These are phyloP conservation scores for Sebastes fasciatus DNA, from an alignment of 2,113 vertebrate genomes.

Conservation along the genomic window DNA sequence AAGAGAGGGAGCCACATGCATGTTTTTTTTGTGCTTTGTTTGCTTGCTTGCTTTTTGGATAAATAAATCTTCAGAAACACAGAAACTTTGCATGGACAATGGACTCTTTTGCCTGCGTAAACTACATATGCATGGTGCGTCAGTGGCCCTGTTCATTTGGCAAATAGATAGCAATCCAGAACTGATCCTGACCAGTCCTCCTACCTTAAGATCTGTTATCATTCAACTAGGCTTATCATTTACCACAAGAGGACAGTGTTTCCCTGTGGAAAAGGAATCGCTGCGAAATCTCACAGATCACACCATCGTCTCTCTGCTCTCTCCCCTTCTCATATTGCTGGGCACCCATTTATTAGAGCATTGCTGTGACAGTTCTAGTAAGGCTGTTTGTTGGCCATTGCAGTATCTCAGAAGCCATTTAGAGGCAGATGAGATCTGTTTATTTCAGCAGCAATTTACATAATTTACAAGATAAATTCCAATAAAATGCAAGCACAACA, in stretches of 20 bases:
- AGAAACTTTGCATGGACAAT: too few species aligned
- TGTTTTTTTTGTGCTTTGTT: too few species aligned
- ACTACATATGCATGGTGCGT: too few species aligned
- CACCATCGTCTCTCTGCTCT: neutral
- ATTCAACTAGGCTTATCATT: neutral
- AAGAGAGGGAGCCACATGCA: too few species aligned
- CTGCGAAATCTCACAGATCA: neutral
- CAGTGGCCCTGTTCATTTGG: too few species aligned
- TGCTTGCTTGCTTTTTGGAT: too few species aligned
- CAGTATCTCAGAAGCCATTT: neutral
- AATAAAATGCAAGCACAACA: neutral
- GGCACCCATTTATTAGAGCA: neutral
- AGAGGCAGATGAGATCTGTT: conserved; percentile 7
- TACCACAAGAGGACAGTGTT: conserved; percentile 75
- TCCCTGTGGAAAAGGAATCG: conserved; percentile 17
- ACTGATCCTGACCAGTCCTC: neutral
- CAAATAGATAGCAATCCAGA: too few species aligned
- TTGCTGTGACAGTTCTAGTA: conserved; percentile 8
- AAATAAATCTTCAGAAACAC: too few species aligned
- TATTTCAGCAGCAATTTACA: neutral
- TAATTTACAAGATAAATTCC: neutral
- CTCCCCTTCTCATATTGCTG: neutral
- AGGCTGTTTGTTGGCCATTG: neutral
- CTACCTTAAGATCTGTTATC: neutral
- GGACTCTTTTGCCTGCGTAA: too few species aligned